Evolutionary conservation across 2,797 vertebrate species (phyloP), one percentile per base, ranked within the genome.

Genomic region (Malacoraja senta): DNA sequence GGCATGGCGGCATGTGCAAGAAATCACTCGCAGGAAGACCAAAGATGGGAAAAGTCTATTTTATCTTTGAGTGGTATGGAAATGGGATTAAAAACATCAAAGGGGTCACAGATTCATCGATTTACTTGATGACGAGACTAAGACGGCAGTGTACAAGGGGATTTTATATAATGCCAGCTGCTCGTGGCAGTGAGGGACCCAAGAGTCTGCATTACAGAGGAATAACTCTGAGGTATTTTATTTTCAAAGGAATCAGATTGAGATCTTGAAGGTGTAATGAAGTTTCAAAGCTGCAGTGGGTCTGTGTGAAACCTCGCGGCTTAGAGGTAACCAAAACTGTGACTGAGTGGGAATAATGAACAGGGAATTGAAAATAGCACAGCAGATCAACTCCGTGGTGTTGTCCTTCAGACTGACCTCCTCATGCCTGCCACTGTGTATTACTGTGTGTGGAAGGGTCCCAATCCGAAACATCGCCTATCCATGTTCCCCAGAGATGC

Each of bases 11-110:
- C n/a, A 35, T 35, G 38, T 72, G 90, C 53, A 92, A 53, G 76
- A 44, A 88, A 88, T 68, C 63, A 88, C 32, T 10, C 61, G 0
- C n/a, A 15, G 71, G 35, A 53, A 90, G 32, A 32, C 6, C 63
- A 19, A 32, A 9, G 63, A 90, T 35, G 24, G 79, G 35, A 58
- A 88, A 68, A 92, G 38, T 26, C 90, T 92, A 74, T 38, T 92
- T 72, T 91, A 80, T 76, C 38, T 88, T n/a, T 29, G 71, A 58
- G 71, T 53, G 38, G 29, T 92, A 53, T 92, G 71, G 71, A 92
- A 74, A 92, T 76, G n/a, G 68, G 35, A 53, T 92, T 72, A 91
- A 76, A 92, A 76, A 76, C 71, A 76, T 92, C 90, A 74, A 92
- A 92, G 24, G 71, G 38, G 44, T 92, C 72, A 74, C 10, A 58